A percentile compares a stretch with the other conserved stretches of the same genome.
Conservation (phyloP, 1,140 invertebrate species). For the Lutraria rhynchaena region DNA sequence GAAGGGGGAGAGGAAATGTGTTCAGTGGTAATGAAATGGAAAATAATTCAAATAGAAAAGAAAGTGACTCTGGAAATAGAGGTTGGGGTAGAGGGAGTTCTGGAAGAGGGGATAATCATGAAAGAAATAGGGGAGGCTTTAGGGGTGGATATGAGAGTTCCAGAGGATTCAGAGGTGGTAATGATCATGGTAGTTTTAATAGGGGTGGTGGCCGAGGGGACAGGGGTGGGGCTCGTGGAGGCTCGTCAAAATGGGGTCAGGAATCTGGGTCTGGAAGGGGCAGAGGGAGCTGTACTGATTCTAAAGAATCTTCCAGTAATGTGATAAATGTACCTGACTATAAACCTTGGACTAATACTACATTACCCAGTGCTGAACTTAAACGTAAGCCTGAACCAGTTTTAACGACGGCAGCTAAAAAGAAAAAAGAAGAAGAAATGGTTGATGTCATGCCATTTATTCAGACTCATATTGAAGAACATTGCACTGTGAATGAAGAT, state of each 20-base stretch:
- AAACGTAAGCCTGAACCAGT: conserved; percentile 9
- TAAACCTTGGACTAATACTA: background rate
- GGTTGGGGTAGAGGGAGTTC: background rate
- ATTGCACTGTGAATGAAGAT: conserved; percentile 37
- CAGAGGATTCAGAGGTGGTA: conserved; percentile 3
- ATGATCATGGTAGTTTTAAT: background rate
- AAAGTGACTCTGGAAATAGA: conserved; percentile 1
- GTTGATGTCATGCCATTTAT: conserved; percentile 50
- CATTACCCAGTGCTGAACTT: background rate
- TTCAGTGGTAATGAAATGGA: background rate
- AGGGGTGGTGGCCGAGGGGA: background rate
- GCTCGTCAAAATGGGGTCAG: no score
- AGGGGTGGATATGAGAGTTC: background rate
- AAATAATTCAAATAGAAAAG: background rate
- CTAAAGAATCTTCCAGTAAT: background rate
- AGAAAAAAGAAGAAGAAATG: conserved; percentile 50
- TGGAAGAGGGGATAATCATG: background rate
- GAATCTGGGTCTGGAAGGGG: background rate
- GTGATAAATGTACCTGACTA: background rate
- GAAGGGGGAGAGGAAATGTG: conserved; percentile 1
- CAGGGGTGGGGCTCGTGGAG: conserved; percentile 12
- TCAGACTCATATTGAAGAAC: conserved; percentile 36
- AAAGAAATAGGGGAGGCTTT: conserved; percentile 11
- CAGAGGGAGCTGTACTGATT: background rate
- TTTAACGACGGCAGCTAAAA: background rate